Evolutionary conservation across 2,888 invertebrate genomes (phyloP).

Genomic region (Hirudinaria manillensis): DNA sequence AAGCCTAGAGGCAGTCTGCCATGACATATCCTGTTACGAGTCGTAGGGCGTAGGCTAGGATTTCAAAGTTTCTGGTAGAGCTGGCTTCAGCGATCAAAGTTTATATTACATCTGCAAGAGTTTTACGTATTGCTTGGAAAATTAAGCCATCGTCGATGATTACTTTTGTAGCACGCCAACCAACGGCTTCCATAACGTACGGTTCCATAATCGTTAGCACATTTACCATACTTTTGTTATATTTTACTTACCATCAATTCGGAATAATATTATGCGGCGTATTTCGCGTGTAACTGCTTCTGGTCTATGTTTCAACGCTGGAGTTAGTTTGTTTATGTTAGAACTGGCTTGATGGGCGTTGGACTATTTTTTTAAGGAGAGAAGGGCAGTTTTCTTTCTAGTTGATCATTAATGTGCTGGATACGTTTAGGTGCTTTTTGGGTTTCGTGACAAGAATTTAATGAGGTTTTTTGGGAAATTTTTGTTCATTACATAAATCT

Average conservation of each 20-base stretch:
- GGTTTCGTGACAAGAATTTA: too few relatives aligned
- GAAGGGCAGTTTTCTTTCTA: too few relatives aligned
- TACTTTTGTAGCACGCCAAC: constrained; percentile 8
- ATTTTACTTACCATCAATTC: too few relatives aligned
- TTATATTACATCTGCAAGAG: neutral
- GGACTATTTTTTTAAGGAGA: neutral
- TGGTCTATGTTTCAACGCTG: neutral
- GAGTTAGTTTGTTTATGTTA: constrained; percentile 10
- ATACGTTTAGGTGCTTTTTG: too few relatives aligned
- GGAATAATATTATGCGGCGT: too few relatives aligned
- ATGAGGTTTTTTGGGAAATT: too few relatives aligned
- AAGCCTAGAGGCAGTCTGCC: constrained; percentile 10
- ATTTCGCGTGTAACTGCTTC: too few relatives aligned
- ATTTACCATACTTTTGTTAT: too few relatives aligned
- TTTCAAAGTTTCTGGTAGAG: constrained; percentile 5
- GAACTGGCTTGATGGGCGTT: constrained; percentile 8
- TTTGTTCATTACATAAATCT: too few relatives aligned
- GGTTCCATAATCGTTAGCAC: too few relatives aligned
- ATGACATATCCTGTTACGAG: constrained; percentile 12
- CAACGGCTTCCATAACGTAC: constrained; percentile 1
- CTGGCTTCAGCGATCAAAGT: constrained; percentile 1
- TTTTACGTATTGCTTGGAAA: constrained; percentile 1
- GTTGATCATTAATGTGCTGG: too few relatives aligned
- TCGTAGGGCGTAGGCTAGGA: constrained; percentile 13
- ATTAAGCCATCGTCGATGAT: constrained; percentile 3